These are phyloP conservation scores for Serrognathus titanus DNA, from an alignment of 2,888 invertebrate genomes.

Conservation along the genomic window DNA sequence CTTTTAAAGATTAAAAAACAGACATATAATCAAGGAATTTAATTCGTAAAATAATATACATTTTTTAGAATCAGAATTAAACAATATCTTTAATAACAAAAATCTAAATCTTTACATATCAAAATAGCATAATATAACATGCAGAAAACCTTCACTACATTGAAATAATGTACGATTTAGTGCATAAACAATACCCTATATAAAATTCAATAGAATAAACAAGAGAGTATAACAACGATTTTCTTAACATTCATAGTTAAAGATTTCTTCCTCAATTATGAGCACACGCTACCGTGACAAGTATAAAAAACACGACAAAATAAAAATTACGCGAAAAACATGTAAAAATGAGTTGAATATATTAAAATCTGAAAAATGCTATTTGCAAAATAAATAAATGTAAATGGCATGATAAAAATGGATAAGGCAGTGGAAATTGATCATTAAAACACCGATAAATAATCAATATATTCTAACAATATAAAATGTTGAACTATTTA, in stretches of 20 bases:
- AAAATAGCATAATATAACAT: slow-evolving; percentile 42
- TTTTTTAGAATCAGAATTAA: slow-evolving; percentile 42
- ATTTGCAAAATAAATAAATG: slow-evolving; percentile 25
- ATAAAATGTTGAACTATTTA: slow-evolving; percentile 39
- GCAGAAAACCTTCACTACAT: slow-evolving; percentile 33
- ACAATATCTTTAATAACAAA: slow-evolving; percentile 43
- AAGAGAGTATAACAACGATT: slow-evolving; percentile 47
- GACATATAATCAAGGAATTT: slow-evolving; percentile 26
- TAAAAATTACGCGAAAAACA: slow-evolving; percentile 1
- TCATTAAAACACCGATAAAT: slow-evolving; percentile 38
- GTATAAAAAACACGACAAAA: slow-evolving; percentile 8
- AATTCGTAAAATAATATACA: slow-evolving; percentile 38
- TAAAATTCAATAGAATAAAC: slow-evolving; percentile 49
- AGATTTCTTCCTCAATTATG: slow-evolving; percentile 24
- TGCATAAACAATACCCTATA: slow-evolving; percentile 44
- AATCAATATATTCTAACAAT: slow-evolving; percentile 38
- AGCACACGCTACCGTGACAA: slow-evolving; percentile 27
- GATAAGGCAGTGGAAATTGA: slow-evolving; percentile 43
- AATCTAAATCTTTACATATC: slow-evolving; percentile 44
- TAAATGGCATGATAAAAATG: slow-evolving; percentile 39
- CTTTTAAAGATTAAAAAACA: neutral
- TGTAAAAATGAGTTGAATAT: slow-evolving; percentile 4
- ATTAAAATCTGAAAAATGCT: slow-evolving; percentile 18
- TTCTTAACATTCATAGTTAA: slow-evolving; percentile 40
- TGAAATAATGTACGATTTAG: slow-evolving; percentile 28